Conservation (phyloP, 2,797 vertebrate genomes). For the Tamandua tetradactyla region DNA sequence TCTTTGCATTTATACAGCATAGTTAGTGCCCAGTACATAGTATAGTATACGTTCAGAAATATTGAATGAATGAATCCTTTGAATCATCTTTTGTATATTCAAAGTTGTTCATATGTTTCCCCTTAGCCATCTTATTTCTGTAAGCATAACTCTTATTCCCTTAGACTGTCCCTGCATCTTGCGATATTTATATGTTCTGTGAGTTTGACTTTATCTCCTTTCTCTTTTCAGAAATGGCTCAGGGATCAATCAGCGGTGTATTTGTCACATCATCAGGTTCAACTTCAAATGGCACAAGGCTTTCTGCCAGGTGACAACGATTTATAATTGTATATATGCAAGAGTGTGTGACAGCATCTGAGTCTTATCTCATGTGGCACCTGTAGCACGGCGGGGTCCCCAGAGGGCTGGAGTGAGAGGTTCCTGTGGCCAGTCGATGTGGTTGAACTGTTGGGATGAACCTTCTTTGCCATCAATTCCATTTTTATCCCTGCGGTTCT, state of each 20-base stretch:
- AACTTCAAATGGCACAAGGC: conserved; percentile 93
- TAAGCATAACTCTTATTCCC: neutral
- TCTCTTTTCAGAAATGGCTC: conserved; percentile 94
- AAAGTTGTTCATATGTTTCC: too few species aligned
- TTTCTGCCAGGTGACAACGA: conserved; percentile 92
- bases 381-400: neutral
- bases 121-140: neutral
- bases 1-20: neutral
- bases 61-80: neutral
- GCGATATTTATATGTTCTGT: neutral
- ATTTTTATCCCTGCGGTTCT: neutral
- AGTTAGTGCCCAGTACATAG: neutral
- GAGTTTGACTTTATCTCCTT: neutral
- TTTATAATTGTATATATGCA: neutral
- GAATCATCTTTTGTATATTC: neutral
- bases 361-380: neutral
- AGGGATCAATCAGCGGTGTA: conserved; percentile 96
- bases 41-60: neutral
- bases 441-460: too few species aligned
- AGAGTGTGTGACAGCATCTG: neutral
- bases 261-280: conserved; percentile 94
- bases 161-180: neutral
- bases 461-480: neutral
- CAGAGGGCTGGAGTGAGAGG: neutral
- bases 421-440: too few species aligned